Percentiles rank a stretch among this genome's conserved stretches.
phyloP scores from a whole-genome alignment of 1,140 invertebrate genomes.

The Philaenus spumarius region DNA sequence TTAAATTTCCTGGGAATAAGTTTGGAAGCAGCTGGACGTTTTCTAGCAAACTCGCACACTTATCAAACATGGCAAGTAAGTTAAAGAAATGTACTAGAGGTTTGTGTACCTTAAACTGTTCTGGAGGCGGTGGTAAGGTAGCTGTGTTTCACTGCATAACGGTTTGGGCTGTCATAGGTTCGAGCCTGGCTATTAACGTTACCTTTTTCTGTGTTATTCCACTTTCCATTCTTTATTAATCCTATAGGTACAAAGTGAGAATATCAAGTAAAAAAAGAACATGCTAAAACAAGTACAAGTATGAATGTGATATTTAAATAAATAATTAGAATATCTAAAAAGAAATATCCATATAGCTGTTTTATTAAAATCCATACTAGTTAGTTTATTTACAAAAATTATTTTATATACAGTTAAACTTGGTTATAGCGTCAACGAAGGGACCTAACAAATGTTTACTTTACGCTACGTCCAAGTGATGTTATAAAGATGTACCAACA shows the following conservation, averaged over 20 bases:
- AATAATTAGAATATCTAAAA: not conserved
- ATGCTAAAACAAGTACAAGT: too few species aligned
- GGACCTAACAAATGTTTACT: too few species aligned
- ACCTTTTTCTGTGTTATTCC: too few species aligned
- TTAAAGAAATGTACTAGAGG: slow-evolving; percentile 29
- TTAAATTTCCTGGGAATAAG: slow-evolving; percentile 73
- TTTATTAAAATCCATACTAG: not conserved
- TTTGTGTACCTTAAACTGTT: not conserved
- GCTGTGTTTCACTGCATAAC: not conserved
- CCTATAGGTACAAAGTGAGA: not conserved
- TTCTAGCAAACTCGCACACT: slow-evolving; percentile 38
- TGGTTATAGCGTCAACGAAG: too few species aligned
- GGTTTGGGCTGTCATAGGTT: not conserved
- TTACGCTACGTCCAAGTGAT: too few species aligned
- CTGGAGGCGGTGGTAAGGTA: not conserved
- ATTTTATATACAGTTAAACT: too few species aligned
- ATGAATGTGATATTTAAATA: not conserved
- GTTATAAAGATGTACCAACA: too few species aligned
- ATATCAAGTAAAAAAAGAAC: not conserved
- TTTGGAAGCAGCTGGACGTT: slow-evolving; percentile 56
- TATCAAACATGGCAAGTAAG: slow-evolving; percentile 29
- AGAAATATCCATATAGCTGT: not conserved
- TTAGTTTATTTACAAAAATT: not conserved
- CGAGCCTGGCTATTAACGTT: too few species aligned
- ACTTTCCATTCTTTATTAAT: not conserved